Base-by-base conservation (phyloP, 2,113 vertebrate species). In the Phalacrocorax pelagicus region DNA sequence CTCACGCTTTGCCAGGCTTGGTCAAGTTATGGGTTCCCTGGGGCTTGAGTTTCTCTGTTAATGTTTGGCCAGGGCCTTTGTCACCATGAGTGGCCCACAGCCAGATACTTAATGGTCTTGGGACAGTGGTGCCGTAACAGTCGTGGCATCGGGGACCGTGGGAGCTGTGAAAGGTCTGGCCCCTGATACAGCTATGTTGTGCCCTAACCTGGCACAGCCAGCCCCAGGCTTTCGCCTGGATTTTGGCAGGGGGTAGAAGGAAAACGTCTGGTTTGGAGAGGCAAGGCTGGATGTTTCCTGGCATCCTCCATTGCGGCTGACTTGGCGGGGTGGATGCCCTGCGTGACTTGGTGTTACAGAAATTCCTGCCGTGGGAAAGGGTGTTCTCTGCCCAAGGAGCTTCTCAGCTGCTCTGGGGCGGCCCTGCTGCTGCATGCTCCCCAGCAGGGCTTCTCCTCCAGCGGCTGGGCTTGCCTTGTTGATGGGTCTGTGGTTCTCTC, bases 101-200 rank as follows among this genome's bases (percentile, higher is more conserved):
- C 20, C 8, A 0, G 30, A 15, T 88, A 40, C 62, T 21, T 59
- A 46, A 38, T 17, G 30, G 6, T 32, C 91, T 66, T 23, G 61
- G 44, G 44, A 38, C 29, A 49, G 54, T 55, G 54, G 30, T 10
- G 7, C 34, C 0, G 0, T 57, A 49, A n/a, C 3, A 5, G 13
- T 58, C 0, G 0, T 1, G 0, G 3, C 66, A n/a, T 58, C 2
- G 2, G 32, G 30, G 47, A 55, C 75, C 2, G 2, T 27, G 38
- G 75, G 72, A 83, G 51, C n/a, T 86, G 58, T 46, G 69, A 46
- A 80, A 74, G 24, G 20, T 88, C 71, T 5, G 14, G 11, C 34
- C 11, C 15, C 26, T 2, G 0, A 3, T 12, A 27, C 2, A 1
- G 34, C 52, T 52, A 34, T 49, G 52, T 71, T 40, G 16, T 22